Percentiles rank a stretch among this genome's conserved stretches.
phyloP scores from a whole-genome alignment of 1,140 invertebrate genomes.

The Trichonephila inaurata region DNA sequence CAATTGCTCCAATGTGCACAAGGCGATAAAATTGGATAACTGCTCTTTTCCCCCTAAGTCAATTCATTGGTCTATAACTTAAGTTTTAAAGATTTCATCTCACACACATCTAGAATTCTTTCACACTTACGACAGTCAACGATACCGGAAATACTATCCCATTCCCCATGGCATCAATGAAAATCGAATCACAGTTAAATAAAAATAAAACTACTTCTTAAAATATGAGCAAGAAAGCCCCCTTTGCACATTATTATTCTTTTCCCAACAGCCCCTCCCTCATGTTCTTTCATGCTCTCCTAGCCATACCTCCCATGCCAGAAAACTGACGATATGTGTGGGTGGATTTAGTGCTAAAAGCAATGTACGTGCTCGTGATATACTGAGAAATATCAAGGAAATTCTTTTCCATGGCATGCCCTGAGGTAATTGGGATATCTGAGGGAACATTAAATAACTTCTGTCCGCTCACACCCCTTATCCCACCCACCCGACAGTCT shows the following conservation, averaged over 20 bases:
- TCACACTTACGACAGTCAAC: too few species aligned
- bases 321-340: conserved; percentile 1
- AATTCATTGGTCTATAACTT: too few species aligned
- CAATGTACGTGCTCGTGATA: conserved; percentile 35
- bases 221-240: not conserved
- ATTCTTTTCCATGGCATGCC: not conserved
- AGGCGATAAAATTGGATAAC: too few species aligned
- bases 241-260: conserved; percentile 34
- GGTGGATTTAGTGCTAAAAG: conserved; percentile 47
- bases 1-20: too few species aligned
- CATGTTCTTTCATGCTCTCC: not conserved
- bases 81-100: too few species aligned
- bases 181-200: conserved; percentile 37
- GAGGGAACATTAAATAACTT: conserved; percentile 42
- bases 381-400: conserved; percentile 20
- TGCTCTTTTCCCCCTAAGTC: too few species aligned
- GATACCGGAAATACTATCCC: not conserved
- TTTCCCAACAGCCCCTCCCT: not conserved
- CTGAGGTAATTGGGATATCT: conserved; percentile 26
- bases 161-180: conserved; percentile 13
- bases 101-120: too few species aligned
- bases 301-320: not conserved
- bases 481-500: not conserved
- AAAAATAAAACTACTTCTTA: conserved; percentile 17
- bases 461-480: not conserved